A percentile compares a stretch with the other conserved stretches of the same genome.
phyloP scores from a whole-genome alignment of 2,888 invertebrate genomes.

The Napeogenes sylphis region DNA sequence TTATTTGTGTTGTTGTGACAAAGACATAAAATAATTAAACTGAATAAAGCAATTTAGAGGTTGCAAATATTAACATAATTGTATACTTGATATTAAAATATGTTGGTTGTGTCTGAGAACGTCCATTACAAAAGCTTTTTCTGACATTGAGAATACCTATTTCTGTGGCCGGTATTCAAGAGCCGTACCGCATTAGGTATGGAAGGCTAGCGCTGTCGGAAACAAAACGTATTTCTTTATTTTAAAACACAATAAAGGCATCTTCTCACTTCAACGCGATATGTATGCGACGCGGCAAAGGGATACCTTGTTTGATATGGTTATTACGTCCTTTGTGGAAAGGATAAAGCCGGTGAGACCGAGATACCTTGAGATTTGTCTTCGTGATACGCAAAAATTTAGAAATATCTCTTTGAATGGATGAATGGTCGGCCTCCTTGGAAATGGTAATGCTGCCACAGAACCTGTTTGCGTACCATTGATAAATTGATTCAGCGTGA shows the following conservation, averaged over 20 bases:
- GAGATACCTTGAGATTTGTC: slow-evolving; percentile 51
- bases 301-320: slow-evolving; percentile 77
- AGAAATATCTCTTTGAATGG: slow-evolving; percentile 46
- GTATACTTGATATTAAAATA: slow-evolving; percentile 2
- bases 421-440: slow-evolving; percentile 57
- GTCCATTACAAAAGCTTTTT: background rate
- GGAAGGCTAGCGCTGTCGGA: slow-evolving; percentile 58
- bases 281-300: slow-evolving; percentile 73
- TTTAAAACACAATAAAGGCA: slow-evolving; percentile 67
- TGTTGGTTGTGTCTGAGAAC: background rate
- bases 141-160: slow-evolving; percentile 15
- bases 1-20: slow-evolving; percentile 4
- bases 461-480: slow-evolving; percentile 57
- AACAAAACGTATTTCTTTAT: slow-evolving; percentile 72
- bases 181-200: slow-evolving; percentile 59
- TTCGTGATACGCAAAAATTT: slow-evolving; percentile 73
- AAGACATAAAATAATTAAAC: slow-evolving; percentile 7
- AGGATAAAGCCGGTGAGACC: slow-evolving; percentile 65
- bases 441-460: slow-evolving; percentile 62
- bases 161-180: slow-evolving; percentile 50
- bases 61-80: slow-evolving; percentile 3
- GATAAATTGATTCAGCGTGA: slow-evolving; percentile 60
- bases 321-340: slow-evolving; percentile 74
- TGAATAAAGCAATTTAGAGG: background rate
- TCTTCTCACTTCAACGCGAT: slow-evolving; percentile 51